Percentiles rank a stretch among this genome's conserved stretches.
Conservation (phyloP, 2,888 invertebrate species). For the Apamea anceps region DNA sequence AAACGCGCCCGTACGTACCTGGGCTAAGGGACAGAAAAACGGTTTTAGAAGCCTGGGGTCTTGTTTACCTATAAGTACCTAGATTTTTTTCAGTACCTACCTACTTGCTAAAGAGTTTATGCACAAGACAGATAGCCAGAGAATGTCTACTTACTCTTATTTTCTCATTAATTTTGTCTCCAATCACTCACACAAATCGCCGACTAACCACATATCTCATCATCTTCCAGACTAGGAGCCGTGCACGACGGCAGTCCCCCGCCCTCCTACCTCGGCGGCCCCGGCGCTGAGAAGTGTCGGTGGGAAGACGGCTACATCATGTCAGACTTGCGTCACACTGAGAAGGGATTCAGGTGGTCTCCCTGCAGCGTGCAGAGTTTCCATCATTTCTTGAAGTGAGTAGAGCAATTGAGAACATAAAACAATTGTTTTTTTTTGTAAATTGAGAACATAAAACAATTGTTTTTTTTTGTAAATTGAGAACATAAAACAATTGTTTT, state of each 20-base stretch:
- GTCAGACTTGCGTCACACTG: constrained; percentile 98
- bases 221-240: constrained; percentile 93
- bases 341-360: constrained; percentile 98
- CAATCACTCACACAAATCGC: neutral
- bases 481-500: neutral
- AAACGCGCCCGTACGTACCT: neutral
- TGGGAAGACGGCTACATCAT: constrained; percentile 99
- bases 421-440: neutral
- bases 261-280: constrained; percentile 97
- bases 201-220: neutral
- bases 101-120: neutral
- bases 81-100: neutral
- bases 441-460: constrained; percentile 71
- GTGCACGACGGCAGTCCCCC: constrained; percentile 99
- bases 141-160: neutral
- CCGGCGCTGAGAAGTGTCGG: constrained; percentile 97
- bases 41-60: neutral
- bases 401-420: constrained; percentile 71
- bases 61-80: neutral
- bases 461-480: constrained; percentile 76
- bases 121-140: neutral
- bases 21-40: neutral
- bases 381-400: constrained; percentile 97
- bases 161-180: neutral
- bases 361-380: constrained; percentile 98